Percentiles rank a stretch among this genome's conserved stretches.
These are phyloP conservation scores for Trematomus loennbergii DNA, from an alignment of 2,113 vertebrate genomes.

Conservation along the genomic window DNA sequence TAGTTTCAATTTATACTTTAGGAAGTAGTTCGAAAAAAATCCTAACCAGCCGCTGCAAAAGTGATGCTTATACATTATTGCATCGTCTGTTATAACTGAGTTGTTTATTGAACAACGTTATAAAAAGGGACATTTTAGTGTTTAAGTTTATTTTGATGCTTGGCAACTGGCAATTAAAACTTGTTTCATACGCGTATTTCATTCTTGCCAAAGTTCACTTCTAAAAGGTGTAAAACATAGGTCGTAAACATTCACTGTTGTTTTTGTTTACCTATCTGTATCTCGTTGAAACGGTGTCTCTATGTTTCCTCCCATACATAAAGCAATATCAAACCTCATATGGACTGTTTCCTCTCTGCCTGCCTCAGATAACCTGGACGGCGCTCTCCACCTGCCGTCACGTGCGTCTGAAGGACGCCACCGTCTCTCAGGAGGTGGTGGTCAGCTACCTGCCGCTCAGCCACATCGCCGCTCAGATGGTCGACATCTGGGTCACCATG, in stretches of 20 bases:
- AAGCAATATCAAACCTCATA: not conserved
- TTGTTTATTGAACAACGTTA: no score
- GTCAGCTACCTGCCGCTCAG: conserved; percentile 97
- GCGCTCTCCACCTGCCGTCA: conserved; percentile 58
- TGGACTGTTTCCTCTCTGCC: not conserved
- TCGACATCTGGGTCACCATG: conserved; percentile 92
- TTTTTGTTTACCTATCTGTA: not conserved
- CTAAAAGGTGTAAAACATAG: not conserved
- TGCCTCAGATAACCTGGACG: conserved; percentile 90
- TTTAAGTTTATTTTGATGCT: no score
- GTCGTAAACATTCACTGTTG: not conserved
- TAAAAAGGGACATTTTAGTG: no score
- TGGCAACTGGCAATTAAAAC: no score
- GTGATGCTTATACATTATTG: no score
- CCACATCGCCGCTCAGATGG: conserved; percentile 92
- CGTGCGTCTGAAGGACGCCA: conserved; percentile 53
- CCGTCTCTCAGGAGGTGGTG: conserved; percentile 84
- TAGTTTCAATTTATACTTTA: no score
- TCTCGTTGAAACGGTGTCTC: not conserved
- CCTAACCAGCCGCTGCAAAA: not conserved
- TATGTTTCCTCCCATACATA: not conserved
- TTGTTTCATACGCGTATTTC: not conserved
- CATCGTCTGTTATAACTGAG: no score
- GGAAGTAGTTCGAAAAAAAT: no score
- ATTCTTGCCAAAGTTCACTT: conserved; percentile 9